phyloP scores from a whole-genome alignment of 2,113 vertebrate genomes.

The Indicator indicator region DNA sequence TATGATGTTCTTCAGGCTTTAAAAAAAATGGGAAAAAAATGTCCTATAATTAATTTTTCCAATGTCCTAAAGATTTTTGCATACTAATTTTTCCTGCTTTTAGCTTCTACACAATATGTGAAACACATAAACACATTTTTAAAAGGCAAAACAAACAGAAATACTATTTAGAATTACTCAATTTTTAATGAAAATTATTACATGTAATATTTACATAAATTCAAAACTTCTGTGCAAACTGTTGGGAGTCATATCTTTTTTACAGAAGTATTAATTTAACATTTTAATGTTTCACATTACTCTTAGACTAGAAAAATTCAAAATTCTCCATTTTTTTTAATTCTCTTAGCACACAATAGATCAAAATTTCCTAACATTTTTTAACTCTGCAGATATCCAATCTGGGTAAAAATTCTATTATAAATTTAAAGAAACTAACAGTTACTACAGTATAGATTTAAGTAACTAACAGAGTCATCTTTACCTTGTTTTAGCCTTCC shows the following conservation, averaged over 20 bases:
- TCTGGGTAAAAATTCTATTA: background rate
- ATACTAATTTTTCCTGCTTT: background rate
- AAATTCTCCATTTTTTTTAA: background rate
- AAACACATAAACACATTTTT: background rate
- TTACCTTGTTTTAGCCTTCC: background rate
- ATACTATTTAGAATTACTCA: background rate
- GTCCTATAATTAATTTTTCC: background rate
- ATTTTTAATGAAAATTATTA: background rate
- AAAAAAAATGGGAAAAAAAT: background rate
- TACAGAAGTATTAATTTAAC: background rate
- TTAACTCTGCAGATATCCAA: background rate
- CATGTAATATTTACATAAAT: background rate
- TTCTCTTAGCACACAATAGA: background rate
- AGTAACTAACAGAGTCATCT: background rate
- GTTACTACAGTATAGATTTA: no score
- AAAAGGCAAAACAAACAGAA: background rate
- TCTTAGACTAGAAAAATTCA: background rate
- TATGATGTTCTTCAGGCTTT: background rate
- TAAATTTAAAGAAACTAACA: background rate
- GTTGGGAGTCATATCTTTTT: background rate
- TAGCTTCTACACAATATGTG: background rate
- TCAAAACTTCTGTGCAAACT: background rate
- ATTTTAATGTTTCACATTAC: background rate
- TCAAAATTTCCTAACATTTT: background rate
- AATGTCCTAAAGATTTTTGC: background rate